Evolutionary conservation across 2,888 invertebrate genomes (phyloP).

Genomic region (Punctoribates punctum): DNA sequence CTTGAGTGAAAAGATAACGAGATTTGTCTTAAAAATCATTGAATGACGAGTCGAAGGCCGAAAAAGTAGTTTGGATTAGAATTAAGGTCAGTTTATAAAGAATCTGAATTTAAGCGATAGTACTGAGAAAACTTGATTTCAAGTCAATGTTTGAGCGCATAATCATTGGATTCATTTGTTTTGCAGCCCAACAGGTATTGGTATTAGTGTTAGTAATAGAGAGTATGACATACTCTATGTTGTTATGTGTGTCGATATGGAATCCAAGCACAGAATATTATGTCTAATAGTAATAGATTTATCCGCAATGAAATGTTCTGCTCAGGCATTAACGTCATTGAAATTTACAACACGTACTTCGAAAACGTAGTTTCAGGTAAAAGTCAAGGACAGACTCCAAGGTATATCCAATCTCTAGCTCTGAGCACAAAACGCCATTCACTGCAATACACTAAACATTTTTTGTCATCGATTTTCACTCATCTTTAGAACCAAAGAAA

Average conservation of each 20-base stretch:
- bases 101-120: too few species aligned
- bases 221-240: not conserved
- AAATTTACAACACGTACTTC: slow-evolving; percentile 12
- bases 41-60: not conserved
- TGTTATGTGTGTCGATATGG: not conserved
- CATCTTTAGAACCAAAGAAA: too few species aligned
- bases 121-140: not conserved
- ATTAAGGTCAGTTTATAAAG: too few species aligned
- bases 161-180: not conserved
- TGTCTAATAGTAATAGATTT: not conserved
- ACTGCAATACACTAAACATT: slow-evolving; percentile 4
- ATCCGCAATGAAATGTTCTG: not conserved
- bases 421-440: not conserved
- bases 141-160: not conserved
- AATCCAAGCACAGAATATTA: not conserved
- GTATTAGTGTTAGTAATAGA: not conserved
- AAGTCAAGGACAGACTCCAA: slow-evolving; percentile 28
- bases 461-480: too few species aligned
- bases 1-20: not conserved
- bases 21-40: not conserved
- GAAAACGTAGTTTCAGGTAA: slow-evolving; percentile 27
- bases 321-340: slow-evolving; percentile 32
- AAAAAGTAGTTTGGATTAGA: too few species aligned
- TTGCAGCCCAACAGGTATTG: slow-evolving; percentile 17
- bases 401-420: not conserved